These are phyloP conservation scores for Knipowitschia caucasica DNA, from an alignment of 2,797 vertebrate genomes.

Conservation along the genomic window DNA sequence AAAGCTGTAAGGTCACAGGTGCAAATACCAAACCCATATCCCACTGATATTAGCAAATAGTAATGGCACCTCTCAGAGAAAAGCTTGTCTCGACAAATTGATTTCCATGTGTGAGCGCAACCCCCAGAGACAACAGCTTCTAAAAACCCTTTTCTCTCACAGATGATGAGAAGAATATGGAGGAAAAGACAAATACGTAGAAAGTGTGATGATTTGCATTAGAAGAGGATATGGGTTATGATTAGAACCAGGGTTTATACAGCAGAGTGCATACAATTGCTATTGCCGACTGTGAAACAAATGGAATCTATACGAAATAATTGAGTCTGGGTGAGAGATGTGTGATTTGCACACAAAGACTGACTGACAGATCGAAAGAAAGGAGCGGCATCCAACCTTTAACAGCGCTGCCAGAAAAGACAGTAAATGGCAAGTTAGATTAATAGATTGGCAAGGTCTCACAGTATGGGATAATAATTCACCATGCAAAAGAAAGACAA, in stretches of 20 bases:
- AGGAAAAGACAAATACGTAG: constrained; percentile 43
- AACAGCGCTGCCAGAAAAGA: constrained; percentile 74
- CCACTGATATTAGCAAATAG: constrained; percentile 51
- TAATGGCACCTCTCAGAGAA: constrained; percentile 61
- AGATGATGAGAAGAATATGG: constrained; percentile 54
- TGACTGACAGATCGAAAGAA: constrained; percentile 80
- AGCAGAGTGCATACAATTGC: constrained; percentile 57
- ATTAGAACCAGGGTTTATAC: constrained; percentile 62
- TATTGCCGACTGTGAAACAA: constrained; percentile 76
- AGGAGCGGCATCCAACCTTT: constrained; percentile 78
- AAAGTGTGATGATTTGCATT: constrained; percentile 53
- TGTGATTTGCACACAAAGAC: constrained; percentile 82
- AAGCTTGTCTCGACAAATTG: constrained; percentile 67
- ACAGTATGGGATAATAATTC: constrained; percentile 73
- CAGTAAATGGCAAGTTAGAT: constrained; percentile 80
- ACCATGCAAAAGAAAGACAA: constrained; percentile 62
- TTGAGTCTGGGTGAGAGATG: constrained; percentile 72
- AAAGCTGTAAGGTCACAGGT: constrained; percentile 34
- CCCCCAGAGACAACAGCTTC: constrained; percentile 62
- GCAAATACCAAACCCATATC: constrained; percentile 32
- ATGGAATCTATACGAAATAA: constrained; percentile 79
- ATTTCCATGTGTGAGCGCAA: constrained; percentile 72
- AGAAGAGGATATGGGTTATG: constrained; percentile 33
- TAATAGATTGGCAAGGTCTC: constrained; percentile 76
- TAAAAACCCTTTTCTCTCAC: constrained; percentile 62